Evolutionary conservation across 2,797 vertebrate genomes (phyloP).

Genomic region (Leucoraja ocellata): DNA sequence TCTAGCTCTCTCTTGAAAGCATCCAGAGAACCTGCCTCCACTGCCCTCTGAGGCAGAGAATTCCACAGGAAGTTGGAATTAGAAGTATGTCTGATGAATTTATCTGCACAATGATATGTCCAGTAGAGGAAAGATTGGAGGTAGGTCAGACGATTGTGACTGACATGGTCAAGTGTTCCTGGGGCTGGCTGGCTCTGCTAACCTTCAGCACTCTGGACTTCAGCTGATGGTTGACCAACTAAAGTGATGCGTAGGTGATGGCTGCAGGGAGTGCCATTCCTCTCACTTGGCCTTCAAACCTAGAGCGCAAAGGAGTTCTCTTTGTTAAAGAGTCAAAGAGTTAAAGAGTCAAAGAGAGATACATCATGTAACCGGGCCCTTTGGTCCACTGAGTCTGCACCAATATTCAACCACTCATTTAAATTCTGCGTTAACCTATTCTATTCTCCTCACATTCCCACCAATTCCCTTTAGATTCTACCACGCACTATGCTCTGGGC

Average conservation of each 20-base stretch:
- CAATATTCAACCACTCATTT: no score
- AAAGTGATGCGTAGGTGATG: background rate
- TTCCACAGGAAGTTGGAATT: background rate
- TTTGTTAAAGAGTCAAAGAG: no score
- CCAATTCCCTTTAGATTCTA: no score
- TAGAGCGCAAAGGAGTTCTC: background rate
- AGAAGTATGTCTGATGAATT: background rate
- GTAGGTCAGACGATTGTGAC: background rate
- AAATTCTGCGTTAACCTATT: no score
- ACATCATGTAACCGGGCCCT: no score
- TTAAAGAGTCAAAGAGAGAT: no score
- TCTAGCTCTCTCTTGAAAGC: no score
- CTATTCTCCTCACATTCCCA: no score
- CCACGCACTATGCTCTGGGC: no score
- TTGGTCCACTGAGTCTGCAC: no score
- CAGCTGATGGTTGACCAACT: background rate
- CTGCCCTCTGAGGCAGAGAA: no score
- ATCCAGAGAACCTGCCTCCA: no score
- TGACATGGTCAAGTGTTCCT: background rate
- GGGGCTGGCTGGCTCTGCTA: background rate
- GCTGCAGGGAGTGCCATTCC: background rate
- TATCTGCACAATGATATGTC: background rate
- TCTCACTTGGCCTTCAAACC: background rate
- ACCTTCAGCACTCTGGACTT: background rate
- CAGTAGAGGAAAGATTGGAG: background rate